Conservation (phyloP, 2,113 vertebrate genomes). For the Brachyhypopomus occidentalis region DNA sequence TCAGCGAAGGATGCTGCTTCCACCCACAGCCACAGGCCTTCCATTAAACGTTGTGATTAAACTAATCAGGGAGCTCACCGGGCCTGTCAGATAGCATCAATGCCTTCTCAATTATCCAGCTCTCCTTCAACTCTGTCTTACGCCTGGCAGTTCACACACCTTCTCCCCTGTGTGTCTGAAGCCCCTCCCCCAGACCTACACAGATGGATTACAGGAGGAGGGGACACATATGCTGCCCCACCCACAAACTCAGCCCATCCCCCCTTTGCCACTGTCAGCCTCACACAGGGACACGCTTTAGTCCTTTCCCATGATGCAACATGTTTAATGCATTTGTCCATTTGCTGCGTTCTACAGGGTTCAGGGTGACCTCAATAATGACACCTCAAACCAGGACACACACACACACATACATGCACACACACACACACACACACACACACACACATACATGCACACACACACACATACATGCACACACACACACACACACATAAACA, state of each 20-base stretch:
- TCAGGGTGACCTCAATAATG: conserved; percentile 43
- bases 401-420: conserved; percentile 24
- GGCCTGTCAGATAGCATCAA: conserved; percentile 77
- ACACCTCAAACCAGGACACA: not conserved
- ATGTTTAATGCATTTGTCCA: conserved; percentile 48
- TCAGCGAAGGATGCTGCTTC: conserved; percentile 70
- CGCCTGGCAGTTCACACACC: conserved; percentile 54
- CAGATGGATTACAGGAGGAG: not conserved
- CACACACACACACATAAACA: no score
- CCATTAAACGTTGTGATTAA: conserved; percentile 79
- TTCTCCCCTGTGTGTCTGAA: conserved; percentile 54
- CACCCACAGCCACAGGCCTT: conserved; percentile 75
- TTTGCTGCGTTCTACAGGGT: conserved; percentile 33
- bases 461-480: not conserved
- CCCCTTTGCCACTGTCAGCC: conserved; percentile 14
- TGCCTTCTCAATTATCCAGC: conserved; percentile 78
- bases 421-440: conserved; percentile 20
- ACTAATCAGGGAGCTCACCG: conserved; percentile 77
- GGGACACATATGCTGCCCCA: not conserved
- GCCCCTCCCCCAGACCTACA: not conserved
- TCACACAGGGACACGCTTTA: conserved; percentile 32
- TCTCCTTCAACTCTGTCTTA: conserved; percentile 78
- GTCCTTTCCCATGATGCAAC: conserved; percentile 20
- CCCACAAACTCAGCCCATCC: conserved; percentile 57
- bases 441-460: conserved; percentile 5